Conservation (phyloP, 2,888 invertebrate genomes). For the Eupithecia insigniata region DNA sequence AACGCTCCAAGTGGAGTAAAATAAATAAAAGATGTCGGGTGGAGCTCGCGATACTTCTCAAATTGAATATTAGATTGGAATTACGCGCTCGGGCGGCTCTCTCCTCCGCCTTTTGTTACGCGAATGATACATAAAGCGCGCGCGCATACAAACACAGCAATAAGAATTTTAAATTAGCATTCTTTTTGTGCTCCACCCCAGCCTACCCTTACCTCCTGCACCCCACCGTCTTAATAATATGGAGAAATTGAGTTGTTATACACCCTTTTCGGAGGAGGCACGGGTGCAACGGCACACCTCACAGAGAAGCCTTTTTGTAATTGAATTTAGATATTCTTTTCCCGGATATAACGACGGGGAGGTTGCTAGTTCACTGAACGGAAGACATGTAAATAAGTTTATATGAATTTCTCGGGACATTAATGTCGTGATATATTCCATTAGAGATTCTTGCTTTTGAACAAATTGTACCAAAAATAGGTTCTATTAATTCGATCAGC, state of each 20-base stretch:
- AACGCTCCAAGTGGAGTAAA: conserved; percentile 66
- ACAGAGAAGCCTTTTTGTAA: conserved; percentile 82
- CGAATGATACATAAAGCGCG: conserved; percentile 81
- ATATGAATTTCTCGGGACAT: conserved; percentile 73
- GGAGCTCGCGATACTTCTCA: conserved; percentile 76
- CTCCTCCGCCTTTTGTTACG: conserved; percentile 79
- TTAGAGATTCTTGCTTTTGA: conserved; percentile 25
- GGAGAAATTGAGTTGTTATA: conserved; percentile 84
- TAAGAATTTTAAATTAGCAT: conserved; percentile 84
- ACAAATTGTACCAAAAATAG: conserved; percentile 65
- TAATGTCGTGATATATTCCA: conserved; percentile 54
- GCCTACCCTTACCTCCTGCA: conserved; percentile 60
- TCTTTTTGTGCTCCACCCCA: conserved; percentile 81
- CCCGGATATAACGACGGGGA: conserved; percentile 75
- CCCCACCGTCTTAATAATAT: conserved; percentile 81
- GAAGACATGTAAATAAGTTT: conserved; percentile 71
- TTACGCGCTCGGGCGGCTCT: conserved; percentile 80
- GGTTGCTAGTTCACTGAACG: conserved; percentile 70
- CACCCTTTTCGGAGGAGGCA: conserved; percentile 80
- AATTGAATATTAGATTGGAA: conserved; percentile 84
- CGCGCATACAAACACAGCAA: conserved; percentile 82
- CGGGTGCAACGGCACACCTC: conserved; percentile 81
- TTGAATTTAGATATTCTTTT: conserved; percentile 83
- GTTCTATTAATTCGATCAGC: conserved; percentile 82
- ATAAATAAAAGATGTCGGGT: conserved; percentile 77